Percentiles rank a stretch among this genome's conserved stretches.
Evolutionary conservation across 2,888 invertebrate species (phyloP).

Genomic region (Caenorhabditis sp.): DNA sequence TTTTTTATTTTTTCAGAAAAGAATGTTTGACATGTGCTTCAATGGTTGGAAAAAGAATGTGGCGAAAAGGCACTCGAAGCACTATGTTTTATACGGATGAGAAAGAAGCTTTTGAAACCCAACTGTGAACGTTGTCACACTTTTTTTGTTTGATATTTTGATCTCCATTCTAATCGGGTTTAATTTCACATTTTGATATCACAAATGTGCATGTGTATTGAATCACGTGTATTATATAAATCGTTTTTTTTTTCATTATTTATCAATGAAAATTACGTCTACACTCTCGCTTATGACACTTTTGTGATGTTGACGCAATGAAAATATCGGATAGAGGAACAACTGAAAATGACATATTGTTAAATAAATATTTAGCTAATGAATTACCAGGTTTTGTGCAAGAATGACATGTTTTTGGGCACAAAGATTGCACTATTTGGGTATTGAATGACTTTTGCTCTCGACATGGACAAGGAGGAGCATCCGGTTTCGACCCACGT

Average conservation of each 20-base stretch:
- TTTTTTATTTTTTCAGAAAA: constrained; percentile 30
- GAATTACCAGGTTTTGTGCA: constrained; percentile 10
- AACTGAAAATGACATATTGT: background rate
- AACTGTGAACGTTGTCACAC: too few relatives aligned
- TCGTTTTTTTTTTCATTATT: background rate
- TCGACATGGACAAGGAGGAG: constrained; percentile 19
- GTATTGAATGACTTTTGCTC: constrained; percentile 25
- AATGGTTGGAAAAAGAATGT: constrained; percentile 25
- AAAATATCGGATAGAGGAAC: background rate
- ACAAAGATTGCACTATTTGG: constrained; percentile 25
- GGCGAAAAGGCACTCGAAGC: constrained; percentile 23
- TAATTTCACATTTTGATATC: constrained; percentile 1
- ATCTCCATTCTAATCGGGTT: background rate
- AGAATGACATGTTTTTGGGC: constrained; percentile 30
- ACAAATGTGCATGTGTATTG: background rate
- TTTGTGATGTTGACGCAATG: background rate
- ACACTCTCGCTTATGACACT: background rate
- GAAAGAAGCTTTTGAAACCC: constrained; percentile 42
- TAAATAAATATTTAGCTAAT: background rate
- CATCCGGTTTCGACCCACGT: background rate
- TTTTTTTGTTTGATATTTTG: background rate
- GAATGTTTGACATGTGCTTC: constrained; percentile 36
- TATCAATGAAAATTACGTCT: background rate
- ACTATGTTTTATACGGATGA: constrained; percentile 27
- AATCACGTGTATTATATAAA: background rate